Evolutionary conservation across 1,140 invertebrate genomes (phyloP).

Genomic region (Ericerus pela): DNA sequence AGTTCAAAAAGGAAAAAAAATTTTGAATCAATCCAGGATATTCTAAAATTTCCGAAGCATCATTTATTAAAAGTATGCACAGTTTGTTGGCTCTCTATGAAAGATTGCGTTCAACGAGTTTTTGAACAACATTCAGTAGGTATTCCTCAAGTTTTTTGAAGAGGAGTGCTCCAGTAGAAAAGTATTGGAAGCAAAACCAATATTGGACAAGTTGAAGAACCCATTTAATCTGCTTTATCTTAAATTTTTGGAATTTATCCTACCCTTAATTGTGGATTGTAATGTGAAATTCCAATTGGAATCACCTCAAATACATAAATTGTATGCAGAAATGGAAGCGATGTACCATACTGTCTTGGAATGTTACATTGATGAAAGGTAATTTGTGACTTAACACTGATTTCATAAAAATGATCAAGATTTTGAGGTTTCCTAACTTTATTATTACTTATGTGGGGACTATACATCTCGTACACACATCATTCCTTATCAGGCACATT

Average conservation of each 20-base stretch:
- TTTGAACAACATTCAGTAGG: not conserved
- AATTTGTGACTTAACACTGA: not conserved
- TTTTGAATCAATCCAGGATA: not conserved
- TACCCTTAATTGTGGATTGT: not conserved
- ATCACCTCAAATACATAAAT: not conserved
- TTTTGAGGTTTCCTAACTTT: not conserved
- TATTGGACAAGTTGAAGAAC: not conserved
- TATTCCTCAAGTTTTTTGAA: not conserved
- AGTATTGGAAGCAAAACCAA: not conserved
- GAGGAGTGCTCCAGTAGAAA: not conserved
- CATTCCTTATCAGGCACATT: too few relatives aligned
- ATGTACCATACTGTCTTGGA: not conserved
- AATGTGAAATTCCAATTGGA: constrained; percentile 1
- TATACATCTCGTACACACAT: too few relatives aligned
- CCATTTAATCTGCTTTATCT: not conserved
- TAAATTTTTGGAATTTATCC: constrained; percentile 7
- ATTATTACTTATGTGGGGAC: too few relatives aligned
- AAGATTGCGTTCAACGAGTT: not conserved
- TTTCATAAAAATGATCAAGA: not conserved
- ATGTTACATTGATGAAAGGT: not conserved
- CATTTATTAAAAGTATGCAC: not conserved
- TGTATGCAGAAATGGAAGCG: not conserved
- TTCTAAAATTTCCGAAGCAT: constrained; percentile 4
- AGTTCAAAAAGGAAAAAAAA: constrained; percentile 8
- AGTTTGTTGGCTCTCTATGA: constrained; percentile 12